These are phyloP conservation scores for Oligia latruncula DNA, from an alignment of 2,888 invertebrate species.

Conservation along the genomic window DNA sequence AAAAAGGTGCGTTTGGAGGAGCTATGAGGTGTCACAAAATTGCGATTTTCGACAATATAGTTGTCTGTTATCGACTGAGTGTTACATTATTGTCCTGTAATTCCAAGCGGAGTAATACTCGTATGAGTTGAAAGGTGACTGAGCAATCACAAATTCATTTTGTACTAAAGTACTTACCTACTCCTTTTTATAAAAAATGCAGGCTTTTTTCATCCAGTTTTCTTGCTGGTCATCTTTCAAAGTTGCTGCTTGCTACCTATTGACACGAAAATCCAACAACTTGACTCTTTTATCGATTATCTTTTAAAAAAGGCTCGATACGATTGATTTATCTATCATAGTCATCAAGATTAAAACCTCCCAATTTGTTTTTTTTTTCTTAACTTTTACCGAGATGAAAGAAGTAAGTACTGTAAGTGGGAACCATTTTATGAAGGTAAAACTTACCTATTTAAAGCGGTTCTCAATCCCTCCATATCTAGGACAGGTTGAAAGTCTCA, in stretches of 20 bases:
- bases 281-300: not conserved
- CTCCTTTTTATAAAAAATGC: not conserved
- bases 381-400: not conserved
- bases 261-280: not conserved
- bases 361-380: not conserved
- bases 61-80: conserved; percentile 55
- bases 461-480: conserved; percentile 28
- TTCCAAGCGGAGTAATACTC: conserved; percentile 20
- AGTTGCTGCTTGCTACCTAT: not conserved
- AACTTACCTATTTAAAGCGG: conserved; percentile 1
- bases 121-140: not conserved
- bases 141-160: not conserved
- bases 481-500: conserved; percentile 64
- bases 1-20: conserved; percentile 86
- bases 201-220: not conserved
- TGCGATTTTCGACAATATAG: conserved; percentile 76
- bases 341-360: not conserved
- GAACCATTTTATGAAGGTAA: not conserved
- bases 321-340: not conserved
- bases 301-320: not conserved
- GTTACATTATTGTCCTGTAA: conserved; percentile 40
- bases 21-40: conserved; percentile 83
- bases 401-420: not conserved
- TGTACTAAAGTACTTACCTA: no score
- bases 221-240: not conserved